Evolutionary conservation across 1,140 invertebrate genomes (phyloP).

Genomic region (Bombus vancouverensis): DNA sequence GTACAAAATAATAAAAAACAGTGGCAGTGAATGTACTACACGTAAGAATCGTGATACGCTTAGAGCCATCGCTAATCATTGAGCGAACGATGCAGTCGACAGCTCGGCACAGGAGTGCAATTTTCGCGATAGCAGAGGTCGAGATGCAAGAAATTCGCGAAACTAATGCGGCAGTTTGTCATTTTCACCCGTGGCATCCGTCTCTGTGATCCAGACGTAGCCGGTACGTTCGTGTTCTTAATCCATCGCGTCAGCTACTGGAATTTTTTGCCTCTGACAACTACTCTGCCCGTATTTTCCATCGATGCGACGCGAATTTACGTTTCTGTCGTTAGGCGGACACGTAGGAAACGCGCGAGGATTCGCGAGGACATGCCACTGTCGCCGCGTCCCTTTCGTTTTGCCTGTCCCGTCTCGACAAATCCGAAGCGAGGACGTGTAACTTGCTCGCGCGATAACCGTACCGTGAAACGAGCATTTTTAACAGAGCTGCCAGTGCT

Average conservation of each 20-base stretch:
- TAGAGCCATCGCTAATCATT: constrained; percentile 2
- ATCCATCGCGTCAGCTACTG: background rate
- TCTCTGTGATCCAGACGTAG: constrained; percentile 14
- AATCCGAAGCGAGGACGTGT: background rate
- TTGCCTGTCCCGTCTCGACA: background rate
- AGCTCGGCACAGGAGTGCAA: background rate
- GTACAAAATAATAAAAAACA: background rate
- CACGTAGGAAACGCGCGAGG: background rate
- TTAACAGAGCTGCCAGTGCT: background rate
- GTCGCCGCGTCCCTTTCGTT: too few relatives aligned
- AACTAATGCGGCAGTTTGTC: constrained; percentile 60
- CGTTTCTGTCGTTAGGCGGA: background rate
- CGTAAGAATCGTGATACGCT: background rate
- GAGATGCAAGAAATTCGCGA: constrained; percentile 52
- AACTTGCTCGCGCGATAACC: constrained; percentile 7
- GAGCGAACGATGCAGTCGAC: constrained; percentile 10
- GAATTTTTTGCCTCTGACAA: background rate
- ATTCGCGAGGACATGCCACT: background rate
- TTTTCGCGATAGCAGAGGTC: background rate
- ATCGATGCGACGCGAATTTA: background rate
- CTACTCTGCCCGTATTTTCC: background rate
- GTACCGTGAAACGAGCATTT: constrained; percentile 38
- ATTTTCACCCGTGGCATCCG: constrained; percentile 52
- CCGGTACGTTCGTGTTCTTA: constrained; percentile 2
- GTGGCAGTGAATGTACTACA: background rate